Evolutionary conservation across 1,140 invertebrate genomes (phyloP), one percentile per base, ranked within the genome.

Genomic region (Platyura marginata): DNA sequence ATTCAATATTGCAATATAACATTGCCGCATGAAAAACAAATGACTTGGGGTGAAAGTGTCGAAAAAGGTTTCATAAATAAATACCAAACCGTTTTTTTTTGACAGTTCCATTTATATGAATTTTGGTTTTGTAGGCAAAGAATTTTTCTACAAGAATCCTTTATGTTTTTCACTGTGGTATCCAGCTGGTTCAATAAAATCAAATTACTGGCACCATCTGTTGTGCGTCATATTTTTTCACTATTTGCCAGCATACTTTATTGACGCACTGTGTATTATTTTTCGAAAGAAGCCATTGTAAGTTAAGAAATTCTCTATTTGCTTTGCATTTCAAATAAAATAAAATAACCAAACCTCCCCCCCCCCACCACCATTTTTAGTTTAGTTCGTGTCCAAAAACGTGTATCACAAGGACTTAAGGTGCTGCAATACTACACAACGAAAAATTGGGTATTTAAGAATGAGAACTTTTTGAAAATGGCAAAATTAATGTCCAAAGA

Each of bases 391-490:
- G 65, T 75, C 3, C 79, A 82, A 56, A 68, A 70, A 13, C 70
- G 70, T 38, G 68, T 82, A 5, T 69, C 67, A 6, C 64, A 63
- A 29, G 79, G 79, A 0, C 47, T 81, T 0, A 62, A 71, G 43
- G 62, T 81, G 1, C 57, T 93, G 0, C 77, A 88, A 50, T 92
- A 85, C 58, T 94, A 92, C 55, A 91, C 86, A 4, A 84, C 75
- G 2, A 77, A 81, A 52, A 67, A 81, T 50, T 93, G 87, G 87
- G 64, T 69, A 35, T 93, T 92, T 57, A 64, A 59, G 34, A 85
- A 83, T 46, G 75, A 83, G 3, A 77, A 77, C 41, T 68, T 85
- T 45, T 60, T 63, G 46, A 54, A 75, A 47, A 52, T 94, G 13
- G 64, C 69, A 32, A 49, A 67, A 1, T 60, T 58, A 23, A 51